Evolutionary conservation across 2,888 invertebrate species (phyloP), one percentile per base, ranked within the genome.

Genomic region (Xestobium rufovillosum): DNA sequence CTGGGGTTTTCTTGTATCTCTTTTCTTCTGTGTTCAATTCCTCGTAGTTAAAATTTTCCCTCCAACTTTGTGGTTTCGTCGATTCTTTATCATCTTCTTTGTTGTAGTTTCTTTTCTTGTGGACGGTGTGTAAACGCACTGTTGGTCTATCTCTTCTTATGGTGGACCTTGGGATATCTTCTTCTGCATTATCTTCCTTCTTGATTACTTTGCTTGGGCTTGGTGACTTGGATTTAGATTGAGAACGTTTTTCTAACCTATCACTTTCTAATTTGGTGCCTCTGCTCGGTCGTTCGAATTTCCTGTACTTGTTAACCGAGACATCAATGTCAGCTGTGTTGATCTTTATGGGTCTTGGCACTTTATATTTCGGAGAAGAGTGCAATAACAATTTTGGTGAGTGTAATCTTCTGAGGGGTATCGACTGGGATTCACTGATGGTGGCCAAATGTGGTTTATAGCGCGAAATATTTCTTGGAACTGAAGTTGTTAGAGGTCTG

Each of bases 271-370:
- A 6, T 8, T 8, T n/a, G n/a, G 23, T 6, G 6, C 6, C 6
- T 6, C 23, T 6, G n/a, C 6, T 23, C 40, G 52, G 43, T 60
- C 65, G 63, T 45, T 67, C 57, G 39, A 53, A 59, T 39, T 58
- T 61, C 25, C 67, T 65, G 53, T 78, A 81, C 51, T 71, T 73
- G 43, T 80, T 73, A 43, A 75, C 75, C 1, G 85, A 83, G 0
- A 89, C 87, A 60, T 89, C 88, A 47, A 89, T 89, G 57, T 87
- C 85, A 16, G 85, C 84, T 2, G 88, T 87, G 60, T 87, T 85
- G 44, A 87, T 83, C 47, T 78, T 75, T 32, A 82, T 77, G 2
- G 85, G 84, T 34, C 80, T 74, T 2, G 76, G 66, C 2, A 71
- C 57, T 37, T 62, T 63, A 44, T 70, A 68, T 43, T 67, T 65